Evolutionary conservation across 2,888 invertebrate species (phyloP).

Genomic region (Dryobota labecula): DNA sequence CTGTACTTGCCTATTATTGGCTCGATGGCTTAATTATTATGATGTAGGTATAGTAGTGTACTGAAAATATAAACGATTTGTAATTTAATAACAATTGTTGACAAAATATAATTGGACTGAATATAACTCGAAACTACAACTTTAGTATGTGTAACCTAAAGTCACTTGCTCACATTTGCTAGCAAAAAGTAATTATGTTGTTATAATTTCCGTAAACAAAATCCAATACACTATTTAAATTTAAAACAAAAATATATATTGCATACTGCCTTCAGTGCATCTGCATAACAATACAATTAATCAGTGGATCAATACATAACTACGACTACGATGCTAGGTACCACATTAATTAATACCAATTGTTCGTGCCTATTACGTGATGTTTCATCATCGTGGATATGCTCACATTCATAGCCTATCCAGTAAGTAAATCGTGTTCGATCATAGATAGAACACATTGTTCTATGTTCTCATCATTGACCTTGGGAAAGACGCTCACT

Average conservation of each 20-base stretch:
- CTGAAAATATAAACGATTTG: slow-evolving; percentile 1
- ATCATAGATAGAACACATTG: slow-evolving; percentile 56
- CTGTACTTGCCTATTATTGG: background rate
- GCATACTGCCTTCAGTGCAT: background rate
- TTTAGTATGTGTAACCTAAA: slow-evolving; percentile 4
- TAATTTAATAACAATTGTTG: background rate
- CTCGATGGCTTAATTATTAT: background rate
- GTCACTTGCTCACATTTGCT: slow-evolving; percentile 39
- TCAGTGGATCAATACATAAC: slow-evolving; percentile 5
- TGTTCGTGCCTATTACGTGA: slow-evolving; percentile 8
- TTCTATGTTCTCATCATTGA: slow-evolving; percentile 78
- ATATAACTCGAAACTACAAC: background rate
- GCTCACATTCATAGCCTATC: slow-evolving; percentile 13
- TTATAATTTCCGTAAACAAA: slow-evolving; percentile 53
- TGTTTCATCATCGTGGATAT: background rate
- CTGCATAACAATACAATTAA: slow-evolving; percentile 19
- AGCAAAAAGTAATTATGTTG: slow-evolving; percentile 24
- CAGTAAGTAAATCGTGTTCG: slow-evolving; percentile 6
- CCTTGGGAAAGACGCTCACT: slow-evolving; percentile 83
- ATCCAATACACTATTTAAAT: slow-evolving; percentile 6
- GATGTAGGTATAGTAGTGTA: background rate
- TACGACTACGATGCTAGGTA: slow-evolving; percentile 1
- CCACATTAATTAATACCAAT: slow-evolving; percentile 6
- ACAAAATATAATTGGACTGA: background rate
- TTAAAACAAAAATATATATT: background rate